phyloP scores from a whole-genome alignment of 1,140 invertebrate species.

The Tetraneura akinire region DNA sequence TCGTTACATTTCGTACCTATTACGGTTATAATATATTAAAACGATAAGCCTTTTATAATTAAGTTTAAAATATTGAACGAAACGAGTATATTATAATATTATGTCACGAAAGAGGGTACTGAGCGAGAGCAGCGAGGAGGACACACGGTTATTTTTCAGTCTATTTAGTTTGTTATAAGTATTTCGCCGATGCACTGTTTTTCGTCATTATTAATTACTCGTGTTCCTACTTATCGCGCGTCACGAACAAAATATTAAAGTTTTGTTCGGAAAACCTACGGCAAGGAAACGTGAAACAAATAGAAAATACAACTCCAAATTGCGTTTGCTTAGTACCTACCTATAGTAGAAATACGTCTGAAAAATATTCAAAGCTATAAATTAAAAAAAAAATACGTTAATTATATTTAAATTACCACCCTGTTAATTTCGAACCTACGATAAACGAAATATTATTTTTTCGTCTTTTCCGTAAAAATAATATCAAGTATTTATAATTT shows the following conservation, averaged over 20 bases:
- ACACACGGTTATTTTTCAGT: slow-evolving; percentile 7
- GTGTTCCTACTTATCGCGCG: neutral
- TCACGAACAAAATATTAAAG: slow-evolving; percentile 28
- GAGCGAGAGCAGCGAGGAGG: neutral
- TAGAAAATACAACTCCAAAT: neutral
- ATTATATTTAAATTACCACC: no score
- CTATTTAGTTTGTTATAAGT: slow-evolving; percentile 5
- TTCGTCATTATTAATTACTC: slow-evolving; percentile 32
- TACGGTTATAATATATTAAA: neutral
- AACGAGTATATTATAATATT: no score
- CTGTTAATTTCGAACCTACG: no score
- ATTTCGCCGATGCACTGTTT: neutral
- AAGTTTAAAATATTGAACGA: slow-evolving; percentile 11
- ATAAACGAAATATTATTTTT: no score
- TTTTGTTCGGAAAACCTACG: neutral
- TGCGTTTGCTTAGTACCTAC: neutral
- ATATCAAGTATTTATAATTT: no score
- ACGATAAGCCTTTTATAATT: slow-evolving; percentile 6
- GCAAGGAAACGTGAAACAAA: slow-evolving; percentile 5
- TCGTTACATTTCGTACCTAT: no score
- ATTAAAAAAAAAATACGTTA: no score
- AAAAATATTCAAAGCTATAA: slow-evolving; percentile 26
- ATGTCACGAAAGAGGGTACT: no score
- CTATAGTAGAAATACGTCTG: no score
- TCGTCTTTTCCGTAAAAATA: no score